Conservation (phyloP, 2,888 invertebrate genomes). For the Acronicta aceris region DNA sequence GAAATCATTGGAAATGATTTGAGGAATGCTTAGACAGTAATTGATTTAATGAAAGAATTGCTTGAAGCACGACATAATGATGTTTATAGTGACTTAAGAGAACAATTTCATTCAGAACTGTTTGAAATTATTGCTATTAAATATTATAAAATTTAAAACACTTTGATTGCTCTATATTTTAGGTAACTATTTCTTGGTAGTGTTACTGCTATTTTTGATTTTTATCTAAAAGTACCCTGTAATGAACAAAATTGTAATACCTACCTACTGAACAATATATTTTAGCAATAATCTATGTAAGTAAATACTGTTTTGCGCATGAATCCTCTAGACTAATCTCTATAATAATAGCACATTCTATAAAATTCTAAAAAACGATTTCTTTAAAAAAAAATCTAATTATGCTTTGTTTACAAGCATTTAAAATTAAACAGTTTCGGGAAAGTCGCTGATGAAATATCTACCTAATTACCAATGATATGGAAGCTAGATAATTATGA, state of each 20-base stretch:
- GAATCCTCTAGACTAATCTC: no score
- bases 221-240: no score
- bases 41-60: slow-evolving; percentile 54
- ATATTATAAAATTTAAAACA: no score
- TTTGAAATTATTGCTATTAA: slow-evolving; percentile 1
- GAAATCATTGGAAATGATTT: slow-evolving; percentile 67
- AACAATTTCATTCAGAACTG: slow-evolving; percentile 17
- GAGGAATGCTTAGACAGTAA: slow-evolving; percentile 51
- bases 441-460: slow-evolving; percentile 11
- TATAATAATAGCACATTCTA: neutral
- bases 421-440: slow-evolving; percentile 14
- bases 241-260: neutral
- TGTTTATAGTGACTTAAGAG: slow-evolving; percentile 33
- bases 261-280: no score
- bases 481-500: neutral
- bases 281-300: neutral
- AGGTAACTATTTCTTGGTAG: no score
- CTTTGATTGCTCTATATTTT: no score
- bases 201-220: no score
- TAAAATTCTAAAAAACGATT: neutral
- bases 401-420: neutral
- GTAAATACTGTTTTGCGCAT: neutral
- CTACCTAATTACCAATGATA: neutral
- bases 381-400: neutral
- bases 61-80: slow-evolving; percentile 44